Evolutionary conservation across 2,888 invertebrate species (phyloP).

Genomic region (Macrosoma leucophasiata): DNA sequence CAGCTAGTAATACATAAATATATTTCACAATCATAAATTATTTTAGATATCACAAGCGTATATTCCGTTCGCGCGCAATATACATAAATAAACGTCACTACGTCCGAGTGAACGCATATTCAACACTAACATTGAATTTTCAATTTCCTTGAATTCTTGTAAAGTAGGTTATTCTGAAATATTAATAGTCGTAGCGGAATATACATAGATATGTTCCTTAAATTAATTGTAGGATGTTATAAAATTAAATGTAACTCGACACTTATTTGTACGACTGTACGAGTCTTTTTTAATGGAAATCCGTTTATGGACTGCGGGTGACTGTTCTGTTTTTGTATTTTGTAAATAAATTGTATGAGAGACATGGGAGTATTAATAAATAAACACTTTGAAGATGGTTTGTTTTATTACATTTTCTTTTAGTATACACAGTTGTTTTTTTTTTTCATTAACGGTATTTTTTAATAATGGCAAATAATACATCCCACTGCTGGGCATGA

Average conservation of each 20-base stretch:
- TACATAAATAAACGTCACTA: too few relatives aligned
- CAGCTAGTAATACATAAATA: too few relatives aligned
- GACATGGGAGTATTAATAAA: conserved; percentile 63
- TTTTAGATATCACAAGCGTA: too few relatives aligned
- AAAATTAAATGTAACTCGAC: conserved; percentile 48
- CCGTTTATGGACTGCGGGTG: conserved; percentile 19
- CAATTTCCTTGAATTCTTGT: conserved; percentile 59
- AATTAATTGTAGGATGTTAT: conserved; percentile 49
- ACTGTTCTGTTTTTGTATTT: conserved; percentile 48
- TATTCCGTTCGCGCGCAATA: too few relatives aligned
- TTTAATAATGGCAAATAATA: too few relatives aligned
- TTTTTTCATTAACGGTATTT: conserved; percentile 7
- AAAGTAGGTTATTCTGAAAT: conserved; percentile 54
- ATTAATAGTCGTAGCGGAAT: conserved; percentile 55
- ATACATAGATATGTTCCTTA: conserved; percentile 65
- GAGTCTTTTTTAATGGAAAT: conserved; percentile 25
- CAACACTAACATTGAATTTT: too few relatives aligned
- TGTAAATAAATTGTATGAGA: conserved; percentile 67
- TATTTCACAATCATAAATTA: too few relatives aligned
- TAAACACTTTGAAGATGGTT: conserved; percentile 23
- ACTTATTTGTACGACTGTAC: conserved; percentile 42
- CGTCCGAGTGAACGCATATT: too few relatives aligned
- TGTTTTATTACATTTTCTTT: too few relatives aligned
- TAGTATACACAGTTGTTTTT: conserved; percentile 11
- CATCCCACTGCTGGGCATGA: too few relatives aligned